A percentile compares a stretch with the other conserved stretches of the same genome.
Conservation (phyloP, 2,888 invertebrate species). For the Girardia tigrina region DNA sequence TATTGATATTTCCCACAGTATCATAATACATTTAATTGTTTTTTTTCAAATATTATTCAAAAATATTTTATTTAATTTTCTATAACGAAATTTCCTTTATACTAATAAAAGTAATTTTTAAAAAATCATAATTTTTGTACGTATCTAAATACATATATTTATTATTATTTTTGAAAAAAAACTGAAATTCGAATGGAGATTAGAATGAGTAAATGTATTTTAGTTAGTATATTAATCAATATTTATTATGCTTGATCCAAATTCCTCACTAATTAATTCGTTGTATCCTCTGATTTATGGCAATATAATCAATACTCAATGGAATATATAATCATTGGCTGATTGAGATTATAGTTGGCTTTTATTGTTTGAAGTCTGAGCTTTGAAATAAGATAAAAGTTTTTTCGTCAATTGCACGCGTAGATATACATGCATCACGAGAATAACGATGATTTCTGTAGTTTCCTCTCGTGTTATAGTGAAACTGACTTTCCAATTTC, state of each 20-base stretch:
- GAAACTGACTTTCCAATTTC: slow-evolving; percentile 23
- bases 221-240: slow-evolving; percentile 2
- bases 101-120: no score
- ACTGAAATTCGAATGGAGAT: slow-evolving; percentile 1
- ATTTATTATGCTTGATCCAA: slow-evolving; percentile 5
- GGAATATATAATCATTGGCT: slow-evolving; percentile 20
- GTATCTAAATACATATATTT: no score
- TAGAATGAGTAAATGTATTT: background rate
- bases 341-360: slow-evolving; percentile 23
- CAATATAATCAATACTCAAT: slow-evolving; percentile 23
- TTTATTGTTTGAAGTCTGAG: slow-evolving; percentile 23
- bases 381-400: slow-evolving; percentile 23
- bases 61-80: no score
- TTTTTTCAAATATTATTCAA: no score
- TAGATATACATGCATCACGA: slow-evolving; percentile 23
- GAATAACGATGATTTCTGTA: slow-evolving; percentile 23
- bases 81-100: no score
- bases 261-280: slow-evolving; percentile 11
- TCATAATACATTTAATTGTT: no score
- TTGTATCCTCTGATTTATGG: slow-evolving; percentile 19
- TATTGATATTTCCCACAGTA: no score
- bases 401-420: slow-evolving; percentile 21
- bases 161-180: no score
- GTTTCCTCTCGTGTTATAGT: slow-evolving; percentile 23
- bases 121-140: no score